Percentiles rank a stretch among this genome's conserved stretches.
These are phyloP conservation scores for Cathartes aura DNA, from an alignment of 2,113 vertebrate genomes.

Conservation along the genomic window DNA sequence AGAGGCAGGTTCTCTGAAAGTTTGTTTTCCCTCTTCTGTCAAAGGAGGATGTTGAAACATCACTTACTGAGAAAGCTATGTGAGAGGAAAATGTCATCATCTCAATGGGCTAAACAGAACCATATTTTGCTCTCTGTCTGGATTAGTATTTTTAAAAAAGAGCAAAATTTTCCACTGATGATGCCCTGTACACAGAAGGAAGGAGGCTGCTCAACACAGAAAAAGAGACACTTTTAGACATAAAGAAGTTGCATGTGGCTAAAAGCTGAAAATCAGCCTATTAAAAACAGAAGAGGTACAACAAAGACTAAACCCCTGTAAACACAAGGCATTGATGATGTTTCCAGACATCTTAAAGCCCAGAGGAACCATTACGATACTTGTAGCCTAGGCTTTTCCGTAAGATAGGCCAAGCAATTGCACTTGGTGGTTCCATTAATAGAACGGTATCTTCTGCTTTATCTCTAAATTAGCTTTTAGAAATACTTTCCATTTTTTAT, in stretches of 20 bases:
- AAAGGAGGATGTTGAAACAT: conserved; percentile 22
- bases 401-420: neutral
- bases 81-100: conserved; percentile 24
- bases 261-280: conserved; percentile 33
- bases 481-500: neutral
- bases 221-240: neutral
- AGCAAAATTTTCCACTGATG: conserved; percentile 47
- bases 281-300: neutral
- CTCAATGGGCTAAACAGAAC: conserved; percentile 39
- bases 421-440: neutral
- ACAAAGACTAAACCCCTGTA: neutral
- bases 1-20: neutral
- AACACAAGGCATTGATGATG: neutral
- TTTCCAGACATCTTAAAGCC: neutral
- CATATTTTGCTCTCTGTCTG: conserved; percentile 21
- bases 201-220: conserved; percentile 2
- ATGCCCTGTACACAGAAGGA: conserved; percentile 2
- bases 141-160: conserved; percentile 29
- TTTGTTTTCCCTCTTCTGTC: conserved; percentile 3
- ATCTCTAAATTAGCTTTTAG: neutral
- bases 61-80: conserved; percentile 45
- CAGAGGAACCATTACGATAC: neutral
- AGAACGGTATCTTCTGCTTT: neutral
- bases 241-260: neutral
- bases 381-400: neutral